Conservation (phyloP, 2,797 vertebrate species). For the Miichthys miiuy region DNA sequence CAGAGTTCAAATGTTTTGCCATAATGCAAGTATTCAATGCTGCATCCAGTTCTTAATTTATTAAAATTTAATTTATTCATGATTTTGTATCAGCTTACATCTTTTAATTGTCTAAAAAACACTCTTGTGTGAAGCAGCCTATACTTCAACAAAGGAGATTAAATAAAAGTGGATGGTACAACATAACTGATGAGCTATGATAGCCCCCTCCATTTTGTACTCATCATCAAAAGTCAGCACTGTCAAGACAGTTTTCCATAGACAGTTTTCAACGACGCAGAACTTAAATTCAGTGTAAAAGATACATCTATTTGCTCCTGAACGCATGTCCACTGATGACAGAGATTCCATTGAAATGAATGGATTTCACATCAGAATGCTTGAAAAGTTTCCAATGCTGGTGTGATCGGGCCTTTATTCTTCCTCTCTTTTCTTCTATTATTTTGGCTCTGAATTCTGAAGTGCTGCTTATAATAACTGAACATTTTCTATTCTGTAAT, state of each 20-base stretch:
- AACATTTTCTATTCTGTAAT: conserved; percentile 36
- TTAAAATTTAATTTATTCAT: not conserved
- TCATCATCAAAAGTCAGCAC: not conserved
- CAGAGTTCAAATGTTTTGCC: too few species aligned
- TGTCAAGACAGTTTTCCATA: not conserved
- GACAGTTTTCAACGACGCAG: not conserved
- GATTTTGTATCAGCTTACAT: not conserved
- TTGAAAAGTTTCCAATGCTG: not conserved
- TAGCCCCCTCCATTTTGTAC: not conserved
- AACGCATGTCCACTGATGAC: not conserved
- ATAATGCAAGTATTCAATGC: too few species aligned
- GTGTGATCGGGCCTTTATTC: not conserved
- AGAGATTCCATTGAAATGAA: not conserved
- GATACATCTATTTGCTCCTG: not conserved
- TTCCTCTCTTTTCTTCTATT: not conserved
- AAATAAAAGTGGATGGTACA: not conserved
- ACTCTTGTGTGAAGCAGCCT: not conserved
- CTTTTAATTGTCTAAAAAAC: not conserved
- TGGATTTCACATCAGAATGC: not conserved
- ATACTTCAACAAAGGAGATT: not conserved
- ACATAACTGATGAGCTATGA: not conserved
- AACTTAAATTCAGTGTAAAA: not conserved
- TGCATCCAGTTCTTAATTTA: not conserved
- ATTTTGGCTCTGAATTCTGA: conserved; percentile 15
- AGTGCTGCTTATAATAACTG: conserved; percentile 31